These are phyloP conservation scores for Garrulus glandarius DNA, from an alignment of 2,797 vertebrate species.

Conservation along the genomic window DNA sequence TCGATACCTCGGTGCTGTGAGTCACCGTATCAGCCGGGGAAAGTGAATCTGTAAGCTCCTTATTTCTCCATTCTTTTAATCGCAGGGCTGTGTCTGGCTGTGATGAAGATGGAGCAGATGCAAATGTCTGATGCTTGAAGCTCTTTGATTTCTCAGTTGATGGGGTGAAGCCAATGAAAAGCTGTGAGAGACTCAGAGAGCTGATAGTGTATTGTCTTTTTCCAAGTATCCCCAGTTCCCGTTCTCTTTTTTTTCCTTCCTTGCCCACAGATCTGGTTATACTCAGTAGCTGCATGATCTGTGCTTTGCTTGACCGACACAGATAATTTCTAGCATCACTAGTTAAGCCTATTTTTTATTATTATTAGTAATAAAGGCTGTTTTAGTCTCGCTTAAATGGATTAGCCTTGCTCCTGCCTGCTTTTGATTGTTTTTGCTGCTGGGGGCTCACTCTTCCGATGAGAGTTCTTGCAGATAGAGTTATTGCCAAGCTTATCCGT, in stretches of 20 bases:
- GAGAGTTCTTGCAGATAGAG: slow-evolving; percentile 36
- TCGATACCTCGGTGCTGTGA: slow-evolving; percentile 45
- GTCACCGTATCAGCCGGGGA: slow-evolving; percentile 10
- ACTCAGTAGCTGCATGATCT: background rate
- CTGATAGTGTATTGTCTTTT: slow-evolving; percentile 9
- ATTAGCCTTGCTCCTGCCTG: slow-evolving; percentile 57
- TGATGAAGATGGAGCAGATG: slow-evolving; percentile 65
- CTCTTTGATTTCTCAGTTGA: slow-evolving; percentile 63
- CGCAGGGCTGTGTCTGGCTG: slow-evolving; percentile 24
- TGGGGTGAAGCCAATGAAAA: slow-evolving; percentile 57
- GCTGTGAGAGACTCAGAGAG: background rate
- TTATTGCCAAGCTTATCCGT: slow-evolving; percentile 31
- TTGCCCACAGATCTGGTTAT: background rate
- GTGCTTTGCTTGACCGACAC: slow-evolving; percentile 27
- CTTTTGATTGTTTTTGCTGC: slow-evolving; percentile 62
- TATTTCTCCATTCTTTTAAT: slow-evolving; percentile 69
- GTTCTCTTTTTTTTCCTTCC: background rate
- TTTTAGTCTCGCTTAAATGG: slow-evolving; percentile 53
- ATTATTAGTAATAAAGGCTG: slow-evolving; percentile 52
- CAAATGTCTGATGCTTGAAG: slow-evolving; percentile 54
- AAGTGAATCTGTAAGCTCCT: slow-evolving; percentile 57
- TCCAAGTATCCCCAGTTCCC: background rate
- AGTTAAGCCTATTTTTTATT: slow-evolving; percentile 57
- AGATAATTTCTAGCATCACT: slow-evolving; percentile 51
- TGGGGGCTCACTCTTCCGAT: slow-evolving; percentile 25